Percentiles rank a stretch among this genome's conserved stretches.
Conservation (phyloP, 2,797 vertebrate genomes). For the Ctenochaetus hawaiiensis region DNA sequence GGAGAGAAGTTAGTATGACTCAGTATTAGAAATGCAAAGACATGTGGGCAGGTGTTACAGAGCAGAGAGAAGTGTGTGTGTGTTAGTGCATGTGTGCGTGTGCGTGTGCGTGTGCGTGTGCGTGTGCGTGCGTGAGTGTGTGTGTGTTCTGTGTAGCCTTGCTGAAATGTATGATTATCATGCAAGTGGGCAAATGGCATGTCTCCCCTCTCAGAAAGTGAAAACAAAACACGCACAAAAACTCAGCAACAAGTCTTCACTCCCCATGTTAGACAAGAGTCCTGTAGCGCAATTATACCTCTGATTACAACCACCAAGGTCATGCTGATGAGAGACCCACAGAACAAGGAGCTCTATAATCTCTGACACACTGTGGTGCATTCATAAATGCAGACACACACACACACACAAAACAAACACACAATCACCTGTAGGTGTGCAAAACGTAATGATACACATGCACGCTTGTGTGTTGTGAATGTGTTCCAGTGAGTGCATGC, state of each 20-base stretch:
- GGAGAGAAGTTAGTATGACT: conserved; percentile 12
- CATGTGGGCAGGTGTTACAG: conserved; percentile 39
- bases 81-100: not conserved
- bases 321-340: conserved; percentile 32
- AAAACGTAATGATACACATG: not conserved
- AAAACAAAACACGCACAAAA: conserved; percentile 12
- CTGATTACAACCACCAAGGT: conserved; percentile 50
- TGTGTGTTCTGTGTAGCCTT: conserved; percentile 1
- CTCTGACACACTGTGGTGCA: conserved; percentile 23
- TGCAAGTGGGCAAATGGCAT: conserved; percentile 34
- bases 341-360: conserved; percentile 31
- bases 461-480: conserved; percentile 6
- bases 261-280: conserved; percentile 15
- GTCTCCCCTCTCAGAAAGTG: not conserved
- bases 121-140: not conserved
- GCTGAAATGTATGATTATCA: conserved; percentile 24
- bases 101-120: not conserved
- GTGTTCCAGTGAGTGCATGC: not conserved
- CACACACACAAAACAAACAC: not conserved
- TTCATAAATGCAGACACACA: conserved; percentile 22
- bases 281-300: conserved; percentile 42
- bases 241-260: conserved; percentile 13
- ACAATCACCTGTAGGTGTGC: not conserved
- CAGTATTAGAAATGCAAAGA: conserved; percentile 33
- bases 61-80: not conserved